phyloP scores from a whole-genome alignment of 2,888 invertebrate species.

The Drosophila leonis region DNA sequence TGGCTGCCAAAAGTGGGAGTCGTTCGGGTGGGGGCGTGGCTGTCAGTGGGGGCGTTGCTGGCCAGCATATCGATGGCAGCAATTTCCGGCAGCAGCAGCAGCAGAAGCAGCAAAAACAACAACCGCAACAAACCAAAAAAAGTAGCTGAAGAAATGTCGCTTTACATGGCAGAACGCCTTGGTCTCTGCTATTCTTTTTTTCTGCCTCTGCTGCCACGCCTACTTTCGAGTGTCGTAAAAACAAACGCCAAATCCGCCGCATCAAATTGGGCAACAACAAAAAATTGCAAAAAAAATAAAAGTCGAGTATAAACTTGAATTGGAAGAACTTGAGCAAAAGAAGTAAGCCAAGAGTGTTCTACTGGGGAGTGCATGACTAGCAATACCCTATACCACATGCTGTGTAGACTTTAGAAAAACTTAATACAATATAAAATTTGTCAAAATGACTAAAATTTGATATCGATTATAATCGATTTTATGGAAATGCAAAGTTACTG shows the following conservation, averaged over 20 bases:
- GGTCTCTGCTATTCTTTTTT: slow-evolving; percentile 1
- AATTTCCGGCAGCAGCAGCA: slow-evolving; percentile 61
- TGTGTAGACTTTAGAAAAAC: no score
- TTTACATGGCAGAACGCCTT: slow-evolving; percentile 70
- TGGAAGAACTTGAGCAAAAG: slow-evolving; percentile 39
- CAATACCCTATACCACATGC: background rate
- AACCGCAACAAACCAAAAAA: slow-evolving; percentile 17
- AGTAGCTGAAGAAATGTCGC: slow-evolving; percentile 48
- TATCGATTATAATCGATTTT: no score
- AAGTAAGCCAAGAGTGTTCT: background rate
- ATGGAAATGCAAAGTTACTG: no score
- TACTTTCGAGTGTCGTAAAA: slow-evolving; percentile 64
- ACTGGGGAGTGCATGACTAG: background rate
- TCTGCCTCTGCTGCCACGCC: slow-evolving; percentile 1
- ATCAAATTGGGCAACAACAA: slow-evolving; percentile 66
- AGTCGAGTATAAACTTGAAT: slow-evolving; percentile 57
- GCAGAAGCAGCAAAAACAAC: slow-evolving; percentile 1
- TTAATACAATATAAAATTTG: no score
- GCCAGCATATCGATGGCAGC: slow-evolving; percentile 75
- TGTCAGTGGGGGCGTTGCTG: slow-evolving; percentile 38
- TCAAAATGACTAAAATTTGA: no score
- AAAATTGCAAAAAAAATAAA: slow-evolving; percentile 10
- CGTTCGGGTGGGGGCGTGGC: slow-evolving; percentile 14
- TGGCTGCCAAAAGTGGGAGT: slow-evolving; percentile 23
- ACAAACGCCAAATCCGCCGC: slow-evolving; percentile 77